Evolutionary conservation across 2,113 vertebrate genomes (phyloP), one percentile per base, ranked within the genome.

Genomic region (Bubo scandiacus): DNA sequence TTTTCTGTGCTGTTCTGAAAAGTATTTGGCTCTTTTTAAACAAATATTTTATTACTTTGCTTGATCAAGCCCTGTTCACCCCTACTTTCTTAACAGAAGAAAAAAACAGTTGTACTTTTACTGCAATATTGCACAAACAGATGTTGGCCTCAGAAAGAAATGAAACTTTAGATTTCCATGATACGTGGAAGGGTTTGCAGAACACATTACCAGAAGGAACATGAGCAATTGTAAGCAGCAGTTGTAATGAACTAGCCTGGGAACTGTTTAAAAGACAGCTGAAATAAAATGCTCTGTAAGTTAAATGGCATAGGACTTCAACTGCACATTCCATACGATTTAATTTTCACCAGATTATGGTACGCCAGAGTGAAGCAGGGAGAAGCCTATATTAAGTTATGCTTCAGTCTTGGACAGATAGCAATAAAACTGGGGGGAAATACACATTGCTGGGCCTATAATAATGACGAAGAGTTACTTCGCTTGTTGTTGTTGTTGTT

Each of bases 231-330:
- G 36, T 73, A 81, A 90, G 84, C 84, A 67, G 72, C 32, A 87
- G 59, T 86, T 2, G 1, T 92, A 97, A 97, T 81, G 95, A 96
- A 91, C 92, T 94, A 95, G 88, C 89, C 88, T 95, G 96, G 94
- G 96, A 97, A 96, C 94, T 93, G 66, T 94, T 92, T 81, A 92
- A 94, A 93, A 96, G 93, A 89, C 94, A 96, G 82, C 49, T 85
- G 82, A 92, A 96, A 97, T 94, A 94, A 96, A 97, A 95, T 77
- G 79, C 62, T 77, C 80, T 89, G 75, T 81, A 82, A 92, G 73
- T 94, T 94, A 97, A 95, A 93, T 66, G 75, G 74, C 71, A 59
- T 49, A 93, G 49, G 73, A 81, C 92, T 93, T 90, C 61, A 74
- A 86, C 23, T 65, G 55, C 2, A 12, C 67, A 86, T 96, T 90